Percentiles rank a stretch among this genome's conserved stretches.
Evolutionary conservation across 2,113 vertebrate genomes (phyloP).

Genomic region (Gambusia affinis): DNA sequence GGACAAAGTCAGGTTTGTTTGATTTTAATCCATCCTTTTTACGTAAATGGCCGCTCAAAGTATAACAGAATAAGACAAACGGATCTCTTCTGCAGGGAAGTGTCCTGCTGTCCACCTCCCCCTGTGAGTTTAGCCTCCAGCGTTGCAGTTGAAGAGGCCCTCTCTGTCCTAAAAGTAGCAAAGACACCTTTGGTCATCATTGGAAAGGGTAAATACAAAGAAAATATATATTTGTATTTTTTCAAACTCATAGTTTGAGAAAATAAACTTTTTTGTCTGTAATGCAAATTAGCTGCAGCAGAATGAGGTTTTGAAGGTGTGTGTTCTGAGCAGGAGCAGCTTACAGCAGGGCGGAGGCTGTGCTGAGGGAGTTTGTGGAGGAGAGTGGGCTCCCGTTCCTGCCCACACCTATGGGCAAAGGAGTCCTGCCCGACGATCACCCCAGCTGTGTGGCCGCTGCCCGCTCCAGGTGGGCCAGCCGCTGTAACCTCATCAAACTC

Average conservation of each 20-base stretch:
- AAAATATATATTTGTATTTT: background rate
- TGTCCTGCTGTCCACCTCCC: slow-evolving; percentile 84
- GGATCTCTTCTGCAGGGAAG: slow-evolving; percentile 71
- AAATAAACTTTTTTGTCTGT: background rate
- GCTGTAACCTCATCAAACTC: background rate
- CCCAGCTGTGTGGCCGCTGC: slow-evolving; percentile 91
- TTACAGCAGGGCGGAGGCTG: slow-evolving; percentile 86
- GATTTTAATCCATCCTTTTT: slow-evolving; percentile 1
- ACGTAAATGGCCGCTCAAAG: background rate
- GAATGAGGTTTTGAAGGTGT: background rate
- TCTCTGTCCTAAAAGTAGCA: slow-evolving; percentile 78
- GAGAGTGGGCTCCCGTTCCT: slow-evolving; percentile 88
- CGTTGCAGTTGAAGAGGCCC: slow-evolving; percentile 76
- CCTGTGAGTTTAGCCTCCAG: slow-evolving; percentile 84
- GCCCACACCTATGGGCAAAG: slow-evolving; percentile 97
- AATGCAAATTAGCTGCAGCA: background rate
- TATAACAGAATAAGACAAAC: background rate
- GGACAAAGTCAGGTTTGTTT: slow-evolving; percentile 81
- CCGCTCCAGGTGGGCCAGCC: slow-evolving; percentile 84
- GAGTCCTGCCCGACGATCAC: slow-evolving; percentile 92
- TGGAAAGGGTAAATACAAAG: slow-evolving; percentile 88
- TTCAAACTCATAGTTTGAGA: background rate
- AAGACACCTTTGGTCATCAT: slow-evolving; percentile 89
- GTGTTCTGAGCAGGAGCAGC: slow-evolving; percentile 85
- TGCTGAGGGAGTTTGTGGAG: slow-evolving; percentile 85